phyloP scores from a whole-genome alignment of 1,140 invertebrate genomes.

The Drosophila setifemur region DNA sequence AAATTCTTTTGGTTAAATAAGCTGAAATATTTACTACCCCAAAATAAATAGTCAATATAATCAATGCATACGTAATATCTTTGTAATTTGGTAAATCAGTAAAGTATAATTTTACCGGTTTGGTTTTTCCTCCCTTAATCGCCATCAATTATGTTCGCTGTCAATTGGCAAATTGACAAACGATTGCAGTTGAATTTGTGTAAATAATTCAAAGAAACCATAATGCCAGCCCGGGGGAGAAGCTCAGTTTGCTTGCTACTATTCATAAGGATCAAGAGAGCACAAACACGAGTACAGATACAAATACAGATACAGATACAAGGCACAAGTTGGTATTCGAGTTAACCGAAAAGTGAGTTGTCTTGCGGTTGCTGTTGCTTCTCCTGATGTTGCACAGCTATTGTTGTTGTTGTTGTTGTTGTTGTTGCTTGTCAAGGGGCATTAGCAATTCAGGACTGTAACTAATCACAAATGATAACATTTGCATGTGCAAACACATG shows the following conservation, averaged over 20 bases:
- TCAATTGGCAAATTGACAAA: slow-evolving; percentile 57
- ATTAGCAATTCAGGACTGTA: slow-evolving; percentile 72
- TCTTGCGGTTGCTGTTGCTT: slow-evolving; percentile 43
- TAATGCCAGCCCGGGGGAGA: slow-evolving; percentile 11
- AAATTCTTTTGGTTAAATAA: background rate
- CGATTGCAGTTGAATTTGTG: slow-evolving; percentile 46
- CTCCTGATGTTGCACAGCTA: too few species aligned
- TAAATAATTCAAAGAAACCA: slow-evolving; percentile 36
- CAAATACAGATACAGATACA: background rate
- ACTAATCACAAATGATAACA: slow-evolving; percentile 81
- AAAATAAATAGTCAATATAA: too few species aligned
- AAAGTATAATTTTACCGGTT: background rate
- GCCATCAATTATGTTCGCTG: slow-evolving; percentile 55
- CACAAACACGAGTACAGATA: background rate
- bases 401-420: too few species aligned
- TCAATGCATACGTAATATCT: too few species aligned
- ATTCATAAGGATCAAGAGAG: slow-evolving; percentile 25
- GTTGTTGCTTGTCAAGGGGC: slow-evolving; percentile 31
- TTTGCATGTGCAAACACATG: slow-evolving; percentile 64
- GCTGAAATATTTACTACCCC: too few species aligned
- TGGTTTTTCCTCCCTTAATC: slow-evolving; percentile 15
- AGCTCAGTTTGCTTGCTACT: background rate
- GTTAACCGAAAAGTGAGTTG: slow-evolving; percentile 42
- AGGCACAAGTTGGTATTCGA: background rate
- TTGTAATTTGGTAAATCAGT: slow-evolving; percentile 1